Conservation (phyloP, 2,113 vertebrate species). For the Mustela lutreola region DNA sequence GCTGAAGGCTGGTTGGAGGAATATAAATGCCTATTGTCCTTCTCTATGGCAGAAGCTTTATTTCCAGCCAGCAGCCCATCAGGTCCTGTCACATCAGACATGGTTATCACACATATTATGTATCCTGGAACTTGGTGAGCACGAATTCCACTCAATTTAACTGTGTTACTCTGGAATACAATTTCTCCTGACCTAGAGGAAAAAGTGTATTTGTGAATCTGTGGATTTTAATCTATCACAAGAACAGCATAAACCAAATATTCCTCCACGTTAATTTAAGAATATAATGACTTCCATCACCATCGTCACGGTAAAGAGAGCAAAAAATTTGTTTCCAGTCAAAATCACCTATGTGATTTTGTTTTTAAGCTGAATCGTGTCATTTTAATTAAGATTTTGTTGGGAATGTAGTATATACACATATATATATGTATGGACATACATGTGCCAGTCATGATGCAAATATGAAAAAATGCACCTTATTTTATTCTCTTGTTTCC, state of each 20-base stretch:
- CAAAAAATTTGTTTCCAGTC: background rate
- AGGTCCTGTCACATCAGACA: constrained; percentile 81
- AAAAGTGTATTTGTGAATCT: constrained; percentile 72
- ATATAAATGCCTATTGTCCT: constrained; percentile 76
- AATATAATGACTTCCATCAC: background rate
- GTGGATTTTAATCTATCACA: constrained; percentile 74
- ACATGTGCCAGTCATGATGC: background rate
- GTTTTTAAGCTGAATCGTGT: background rate
- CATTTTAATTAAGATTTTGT: background rate
- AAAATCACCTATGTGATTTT: background rate
- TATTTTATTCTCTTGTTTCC: background rate
- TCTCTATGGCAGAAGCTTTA: constrained; percentile 74
- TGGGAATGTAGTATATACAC: background rate
- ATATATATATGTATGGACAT: accelerated
- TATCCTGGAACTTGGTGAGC: constrained; percentile 82
- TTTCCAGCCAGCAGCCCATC: constrained; percentile 81
- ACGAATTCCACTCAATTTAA: constrained; percentile 86
- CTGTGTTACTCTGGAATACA: constrained; percentile 75
- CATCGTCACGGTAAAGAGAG: background rate
- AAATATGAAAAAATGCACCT: background rate
- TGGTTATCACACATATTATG: constrained; percentile 81
- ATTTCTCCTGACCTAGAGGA: constrained; percentile 78
- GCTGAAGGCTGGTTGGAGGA: background rate
- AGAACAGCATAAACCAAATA: constrained; percentile 67
- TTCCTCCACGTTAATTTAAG: constrained; percentile 69